Conservation (phyloP, 2,888 invertebrate species). For the Ramazzottius varieornatus region DNA sequence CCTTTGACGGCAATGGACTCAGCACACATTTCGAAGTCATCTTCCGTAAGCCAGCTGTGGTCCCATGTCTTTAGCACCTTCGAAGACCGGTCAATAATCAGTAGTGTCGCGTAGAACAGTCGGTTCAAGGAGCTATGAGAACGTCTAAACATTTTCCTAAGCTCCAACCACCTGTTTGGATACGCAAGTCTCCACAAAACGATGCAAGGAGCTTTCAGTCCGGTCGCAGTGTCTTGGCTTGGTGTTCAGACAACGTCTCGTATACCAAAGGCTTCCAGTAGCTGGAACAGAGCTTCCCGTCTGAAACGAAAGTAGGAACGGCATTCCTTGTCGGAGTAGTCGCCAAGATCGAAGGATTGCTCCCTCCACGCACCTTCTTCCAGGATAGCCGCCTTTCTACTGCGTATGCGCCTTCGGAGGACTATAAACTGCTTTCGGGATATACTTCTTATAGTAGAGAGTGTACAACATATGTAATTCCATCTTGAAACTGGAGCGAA, state of each 20-base stretch:
- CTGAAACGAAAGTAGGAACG: no score
- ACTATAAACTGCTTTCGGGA: no score
- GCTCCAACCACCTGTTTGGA: neutral
- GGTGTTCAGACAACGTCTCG: neutral
- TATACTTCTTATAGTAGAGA: no score
- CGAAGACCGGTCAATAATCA: neutral
- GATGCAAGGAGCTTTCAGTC: neutral
- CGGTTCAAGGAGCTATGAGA: neutral
- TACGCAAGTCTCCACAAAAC: neutral
- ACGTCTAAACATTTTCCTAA: neutral
- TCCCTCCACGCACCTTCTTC: no score
- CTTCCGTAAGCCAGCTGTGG: neutral
- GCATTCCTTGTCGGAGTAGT: no score
- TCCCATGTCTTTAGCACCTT: neutral
- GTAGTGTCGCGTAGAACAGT: neutral
- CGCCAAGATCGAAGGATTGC: no score
- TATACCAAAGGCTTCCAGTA: neutral
- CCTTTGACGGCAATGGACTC: neutral
- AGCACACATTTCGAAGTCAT: neutral
- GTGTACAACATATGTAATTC: no score
- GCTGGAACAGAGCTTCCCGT: no score
- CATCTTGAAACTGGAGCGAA: no score
- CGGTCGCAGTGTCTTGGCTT: neutral
- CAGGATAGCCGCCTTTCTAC: no score
- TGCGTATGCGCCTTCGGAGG: no score